Evolutionary conservation across 2,113 vertebrate species (phyloP).

Genomic region (Diphyllodes magnificus): DNA sequence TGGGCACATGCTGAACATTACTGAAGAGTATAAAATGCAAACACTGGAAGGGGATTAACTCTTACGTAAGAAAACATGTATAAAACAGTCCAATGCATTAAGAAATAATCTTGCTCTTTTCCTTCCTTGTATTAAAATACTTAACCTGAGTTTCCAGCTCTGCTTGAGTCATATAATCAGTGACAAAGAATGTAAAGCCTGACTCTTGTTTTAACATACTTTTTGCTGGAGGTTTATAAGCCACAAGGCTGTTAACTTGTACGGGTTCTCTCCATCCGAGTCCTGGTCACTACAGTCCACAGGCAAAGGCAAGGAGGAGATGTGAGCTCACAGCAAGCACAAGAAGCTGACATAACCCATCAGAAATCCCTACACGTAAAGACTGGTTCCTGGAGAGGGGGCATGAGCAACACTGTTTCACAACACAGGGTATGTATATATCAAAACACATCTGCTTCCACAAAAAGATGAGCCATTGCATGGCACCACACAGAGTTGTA

Average conservation of each 20-base stretch:
- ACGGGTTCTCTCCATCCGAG: background rate
- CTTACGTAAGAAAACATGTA: background rate
- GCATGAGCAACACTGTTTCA: background rate
- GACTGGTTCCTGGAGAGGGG: background rate
- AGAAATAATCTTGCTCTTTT: background rate
- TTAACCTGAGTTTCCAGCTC: background rate
- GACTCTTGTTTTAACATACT: background rate
- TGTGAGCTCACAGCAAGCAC: background rate
- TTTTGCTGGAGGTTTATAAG: background rate
- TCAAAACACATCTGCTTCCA: background rate
- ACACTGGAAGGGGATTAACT: background rate
- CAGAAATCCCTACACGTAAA: background rate
- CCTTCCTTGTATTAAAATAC: background rate
- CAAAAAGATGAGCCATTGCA: background rate
- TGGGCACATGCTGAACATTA: background rate
- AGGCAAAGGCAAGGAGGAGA: background rate
- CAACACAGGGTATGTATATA: background rate
- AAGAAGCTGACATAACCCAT: background rate
- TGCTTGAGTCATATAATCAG: background rate
- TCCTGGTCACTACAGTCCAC: background rate
- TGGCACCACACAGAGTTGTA: background rate
- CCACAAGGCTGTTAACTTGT: background rate
- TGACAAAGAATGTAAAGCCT: background rate
- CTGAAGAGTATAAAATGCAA: background rate
- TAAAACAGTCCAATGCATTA: background rate